These are phyloP conservation scores for Otocyon megalotis DNA, from an alignment of 2,113 vertebrate genomes.

Conservation along the genomic window DNA sequence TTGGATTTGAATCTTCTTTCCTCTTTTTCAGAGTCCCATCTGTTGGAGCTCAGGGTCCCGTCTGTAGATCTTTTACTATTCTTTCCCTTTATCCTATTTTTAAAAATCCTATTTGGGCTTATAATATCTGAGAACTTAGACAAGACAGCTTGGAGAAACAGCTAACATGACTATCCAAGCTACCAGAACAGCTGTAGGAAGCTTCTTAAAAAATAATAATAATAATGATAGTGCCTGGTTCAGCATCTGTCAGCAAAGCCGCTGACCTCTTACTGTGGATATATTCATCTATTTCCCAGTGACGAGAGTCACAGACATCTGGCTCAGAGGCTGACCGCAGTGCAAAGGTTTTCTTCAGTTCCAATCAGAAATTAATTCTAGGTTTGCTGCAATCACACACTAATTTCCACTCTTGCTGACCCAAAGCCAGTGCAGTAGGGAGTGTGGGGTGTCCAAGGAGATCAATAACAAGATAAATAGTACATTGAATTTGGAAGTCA, in stretches of 20 bases:
- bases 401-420: background rate
- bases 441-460: background rate
- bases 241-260: conserved; percentile 61
- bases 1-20: conserved; percentile 42
- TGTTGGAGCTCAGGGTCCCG: background rate
- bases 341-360: background rate
- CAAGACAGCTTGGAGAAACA: background rate
- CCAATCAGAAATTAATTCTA: background rate
- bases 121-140: conserved; percentile 1
- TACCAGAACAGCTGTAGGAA: conserved; percentile 50
- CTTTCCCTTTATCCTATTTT: conserved; percentile 17
- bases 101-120: background rate
- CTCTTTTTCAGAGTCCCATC: background rate
- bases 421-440: background rate
- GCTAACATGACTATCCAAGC: background rate
- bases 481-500: background rate
- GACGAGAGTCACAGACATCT: background rate
- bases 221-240: background rate
- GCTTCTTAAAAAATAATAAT: background rate
- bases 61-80: background rate
- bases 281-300: conserved; percentile 57
- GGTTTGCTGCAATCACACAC: background rate
- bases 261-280: conserved; percentile 55
- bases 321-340: background rate
- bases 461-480: background rate